Evolutionary conservation across 2,113 vertebrate genomes (phyloP).

Genomic region (Halcyon senegalensis): DNA sequence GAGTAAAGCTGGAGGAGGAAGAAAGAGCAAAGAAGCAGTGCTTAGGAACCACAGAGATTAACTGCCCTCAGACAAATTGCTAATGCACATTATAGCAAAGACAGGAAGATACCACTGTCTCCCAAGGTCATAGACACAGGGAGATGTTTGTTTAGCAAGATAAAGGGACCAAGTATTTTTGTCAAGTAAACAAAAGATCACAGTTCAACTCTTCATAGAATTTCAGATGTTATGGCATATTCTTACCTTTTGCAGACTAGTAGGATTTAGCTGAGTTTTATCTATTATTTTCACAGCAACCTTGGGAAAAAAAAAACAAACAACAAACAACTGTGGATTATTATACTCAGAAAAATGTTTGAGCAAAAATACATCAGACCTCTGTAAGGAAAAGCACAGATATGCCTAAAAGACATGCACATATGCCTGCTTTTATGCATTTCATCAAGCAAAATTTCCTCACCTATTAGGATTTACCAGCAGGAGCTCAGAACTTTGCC

Average conservation of each 20-base stretch:
- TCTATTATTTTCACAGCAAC: conserved; percentile 99
- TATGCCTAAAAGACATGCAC: neutral
- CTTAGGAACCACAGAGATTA: neutral
- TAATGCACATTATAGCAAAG: neutral
- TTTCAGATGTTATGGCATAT: conserved; percentile 4
- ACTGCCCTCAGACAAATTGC: neutral
- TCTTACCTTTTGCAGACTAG: conserved; percentile 97
- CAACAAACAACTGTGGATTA: neutral
- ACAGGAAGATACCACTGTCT: neutral
- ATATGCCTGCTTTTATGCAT: neutral
- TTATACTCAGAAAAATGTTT: neutral
- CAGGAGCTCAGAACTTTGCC: neutral
- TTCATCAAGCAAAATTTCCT: neutral
- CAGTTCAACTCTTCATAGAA: neutral
- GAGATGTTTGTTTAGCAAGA: neutral
- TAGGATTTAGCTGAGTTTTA: conserved; percentile 97
- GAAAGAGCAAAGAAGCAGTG: neutral
- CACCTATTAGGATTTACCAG: neutral
- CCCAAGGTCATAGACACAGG: neutral
- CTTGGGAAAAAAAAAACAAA: conserved; percentile 62
- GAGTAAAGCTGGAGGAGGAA: neutral
- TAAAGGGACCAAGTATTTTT: neutral
- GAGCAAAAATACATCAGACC: neutral
- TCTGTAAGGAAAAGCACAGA: neutral
- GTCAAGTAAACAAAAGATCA: neutral